Base-by-base conservation (phyloP, 2,113 vertebrate genomes). In the Mus pahari region DNA sequence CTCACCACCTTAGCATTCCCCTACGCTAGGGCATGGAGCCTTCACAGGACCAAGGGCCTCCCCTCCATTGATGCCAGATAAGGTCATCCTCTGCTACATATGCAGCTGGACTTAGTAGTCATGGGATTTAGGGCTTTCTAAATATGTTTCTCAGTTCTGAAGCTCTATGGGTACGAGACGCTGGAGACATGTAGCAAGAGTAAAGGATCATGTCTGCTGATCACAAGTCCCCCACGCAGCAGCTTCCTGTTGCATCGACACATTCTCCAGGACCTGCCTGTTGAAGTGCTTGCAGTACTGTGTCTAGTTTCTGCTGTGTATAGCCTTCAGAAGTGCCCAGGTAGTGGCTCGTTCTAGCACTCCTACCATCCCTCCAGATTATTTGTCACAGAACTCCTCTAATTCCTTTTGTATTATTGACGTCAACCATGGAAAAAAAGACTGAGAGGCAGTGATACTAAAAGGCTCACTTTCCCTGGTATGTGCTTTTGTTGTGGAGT, bases 401-500 rank as follows among this genome's bases (percentile, higher is more conserved):
- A 45, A 2, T 71, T 55, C 45, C 53, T 73, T 16, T 17, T 68
- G n/a, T 26, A 7, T 48, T 62, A 50, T 36, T 53, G 64, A 31
- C 14, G 31, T 26, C 71, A 33, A 28, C 24, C 3, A 19, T 14
- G 42, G n/a, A 20, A 5, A 5, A 36, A 39, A 42, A 36, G 7
- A 1, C 36, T 3, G 39, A 12, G 68, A 31, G 5, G 50, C 36
- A 53, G 13, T 24, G 24, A 42, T 7, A 58, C 60, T 11, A 31
- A 31, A 17, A 70, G 66, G 36, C 7, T 11, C 68, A 48, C 33
- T 50, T 5, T 53, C 3, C 60, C 3, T 2, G n/a, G 28, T 13
- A 0, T 0, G 5, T 17, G 39, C 9, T 91, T 93, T 66, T 66
- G 33, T 36, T 5, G 20, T 26, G 0, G 12, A 36, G 10, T 12